phyloP scores from a whole-genome alignment of 2,113 vertebrate genomes.

The Trichechus manatus region DNA sequence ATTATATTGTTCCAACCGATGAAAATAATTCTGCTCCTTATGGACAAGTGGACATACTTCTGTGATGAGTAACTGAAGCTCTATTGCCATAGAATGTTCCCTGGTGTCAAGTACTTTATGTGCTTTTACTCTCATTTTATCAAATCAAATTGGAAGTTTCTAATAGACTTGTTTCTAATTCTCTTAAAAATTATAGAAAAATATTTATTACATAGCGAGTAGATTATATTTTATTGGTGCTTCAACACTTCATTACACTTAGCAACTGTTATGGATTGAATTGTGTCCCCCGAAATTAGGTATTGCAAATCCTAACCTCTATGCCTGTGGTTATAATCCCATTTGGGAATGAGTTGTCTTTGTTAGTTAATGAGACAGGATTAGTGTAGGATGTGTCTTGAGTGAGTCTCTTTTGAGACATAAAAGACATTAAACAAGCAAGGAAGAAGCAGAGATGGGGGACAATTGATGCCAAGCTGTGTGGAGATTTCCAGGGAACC shows the following conservation, averaged over 20 bases:
- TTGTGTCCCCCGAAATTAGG: too few relatives aligned
- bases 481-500: not conserved
- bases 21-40: constrained; percentile 67
- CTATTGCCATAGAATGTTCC: constrained; percentile 13
- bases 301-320: too few relatives aligned
- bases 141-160: constrained; percentile 45
- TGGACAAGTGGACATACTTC: constrained; percentile 73
- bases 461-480: not conserved
- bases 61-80: constrained; percentile 63
- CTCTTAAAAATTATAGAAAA: constrained; percentile 32
- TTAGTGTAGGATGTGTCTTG: not conserved
- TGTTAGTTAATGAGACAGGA: not conserved
- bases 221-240: not conserved
- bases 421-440: not conserved
- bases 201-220: not conserved
- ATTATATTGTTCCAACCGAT: constrained; percentile 42
- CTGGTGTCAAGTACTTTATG: not conserved
- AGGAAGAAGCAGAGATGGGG: not conserved
- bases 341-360: not conserved
- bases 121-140: not conserved
- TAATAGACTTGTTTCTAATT: not conserved
- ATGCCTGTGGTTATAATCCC: not conserved
- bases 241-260: not conserved
- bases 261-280: not conserved
- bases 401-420: not conserved